A percentile compares a stretch with the other conserved stretches of the same genome.
Evolutionary conservation across 2,797 vertebrate species (phyloP).

Genomic region (Hippoglossus hippoglossus): DNA sequence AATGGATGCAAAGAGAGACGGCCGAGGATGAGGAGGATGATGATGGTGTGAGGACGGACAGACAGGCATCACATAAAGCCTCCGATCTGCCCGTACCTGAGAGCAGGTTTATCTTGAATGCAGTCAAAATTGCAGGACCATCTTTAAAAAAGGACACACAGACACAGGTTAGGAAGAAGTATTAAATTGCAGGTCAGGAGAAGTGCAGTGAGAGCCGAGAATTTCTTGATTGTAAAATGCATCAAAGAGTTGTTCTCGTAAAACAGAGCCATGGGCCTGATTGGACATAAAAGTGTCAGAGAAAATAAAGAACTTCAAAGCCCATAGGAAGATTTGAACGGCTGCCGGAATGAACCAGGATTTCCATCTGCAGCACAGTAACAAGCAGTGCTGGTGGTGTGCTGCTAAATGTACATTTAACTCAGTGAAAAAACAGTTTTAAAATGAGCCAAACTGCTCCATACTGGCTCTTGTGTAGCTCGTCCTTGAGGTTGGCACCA

Average conservation of each 20-base stretch:
- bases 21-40: not conserved
- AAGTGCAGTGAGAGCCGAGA: slow-evolving; percentile 1
- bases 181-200: slow-evolving; percentile 10
- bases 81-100: slow-evolving; percentile 82
- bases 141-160: slow-evolving; percentile 73
- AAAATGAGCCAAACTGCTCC: no score
- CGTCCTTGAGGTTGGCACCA: not conserved
- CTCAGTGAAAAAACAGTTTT: slow-evolving; percentile 28
- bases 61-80: slow-evolving; percentile 72
- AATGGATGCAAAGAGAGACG: not conserved
- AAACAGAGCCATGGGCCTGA: not conserved
- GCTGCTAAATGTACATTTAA: not conserved
- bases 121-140: slow-evolving; percentile 79
- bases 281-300: no score
- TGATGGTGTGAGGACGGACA: slow-evolving; percentile 58
- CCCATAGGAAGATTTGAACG: not conserved
- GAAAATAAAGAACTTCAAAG: slow-evolving; percentile 11
- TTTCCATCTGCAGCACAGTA: slow-evolving; percentile 15
- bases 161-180: slow-evolving; percentile 41
- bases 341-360: not conserved
- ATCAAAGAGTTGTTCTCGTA: not conserved
- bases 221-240: not conserved
- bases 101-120: slow-evolving; percentile 80
- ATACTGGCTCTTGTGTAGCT: no score
- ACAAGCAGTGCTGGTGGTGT: not conserved